A percentile compares a stretch with the other conserved stretches of the same genome.
Conservation (phyloP, 2,888 invertebrate genomes). For the Synergus japonicus region DNA sequence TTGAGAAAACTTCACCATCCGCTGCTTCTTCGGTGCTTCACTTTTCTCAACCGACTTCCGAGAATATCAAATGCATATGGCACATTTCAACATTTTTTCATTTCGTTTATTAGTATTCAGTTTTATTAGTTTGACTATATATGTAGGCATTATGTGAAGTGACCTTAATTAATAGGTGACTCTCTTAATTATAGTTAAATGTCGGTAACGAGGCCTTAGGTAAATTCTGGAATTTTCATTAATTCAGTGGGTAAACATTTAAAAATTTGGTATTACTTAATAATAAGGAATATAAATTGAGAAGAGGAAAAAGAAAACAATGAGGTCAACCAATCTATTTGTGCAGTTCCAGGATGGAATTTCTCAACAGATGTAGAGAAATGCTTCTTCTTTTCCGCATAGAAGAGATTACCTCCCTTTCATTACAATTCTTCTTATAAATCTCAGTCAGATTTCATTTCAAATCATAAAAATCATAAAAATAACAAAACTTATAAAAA, state of each 20-base stretch:
- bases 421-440: not conserved
- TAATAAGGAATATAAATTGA: not conserved
- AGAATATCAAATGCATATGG: not conserved
- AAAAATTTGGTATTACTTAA: not conserved
- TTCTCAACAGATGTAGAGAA: not conserved
- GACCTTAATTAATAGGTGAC: too few relatives aligned
- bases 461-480: not conserved
- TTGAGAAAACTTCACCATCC: not conserved
- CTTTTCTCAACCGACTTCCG: not conserved
- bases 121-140: too few relatives aligned
- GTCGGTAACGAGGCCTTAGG: too few relatives aligned
- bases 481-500: not conserved
- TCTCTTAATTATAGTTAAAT: too few relatives aligned
- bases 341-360: not conserved
- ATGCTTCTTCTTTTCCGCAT: not conserved
- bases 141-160: too few relatives aligned
- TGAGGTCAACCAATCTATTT: constrained; percentile 2
- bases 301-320: not conserved
- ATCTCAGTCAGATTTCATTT: not conserved
- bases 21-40: not conserved
- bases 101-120: not conserved
- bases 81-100: not conserved
- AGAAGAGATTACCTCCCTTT: not conserved
- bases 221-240: not conserved
- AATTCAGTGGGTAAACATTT: not conserved